Conservation (phyloP, 2,888 invertebrate species). For the Hydropsyche betteni region DNA sequence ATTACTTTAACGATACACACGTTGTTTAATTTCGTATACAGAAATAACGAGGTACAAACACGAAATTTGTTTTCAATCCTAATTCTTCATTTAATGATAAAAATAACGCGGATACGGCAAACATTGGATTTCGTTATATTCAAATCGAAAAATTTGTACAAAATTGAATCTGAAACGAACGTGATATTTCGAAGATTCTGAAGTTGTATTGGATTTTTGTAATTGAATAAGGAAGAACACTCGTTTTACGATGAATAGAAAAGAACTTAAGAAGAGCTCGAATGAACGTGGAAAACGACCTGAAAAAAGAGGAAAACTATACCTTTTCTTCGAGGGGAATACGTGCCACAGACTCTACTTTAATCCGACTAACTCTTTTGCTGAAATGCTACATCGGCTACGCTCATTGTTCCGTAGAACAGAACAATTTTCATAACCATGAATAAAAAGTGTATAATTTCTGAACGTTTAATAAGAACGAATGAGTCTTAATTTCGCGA, state of each 20-base stretch:
- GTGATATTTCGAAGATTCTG: background rate
- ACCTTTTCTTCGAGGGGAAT: constrained; percentile 7
- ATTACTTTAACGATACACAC: no score
- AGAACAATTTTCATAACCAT: no score
- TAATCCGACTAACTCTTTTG: constrained; percentile 16
- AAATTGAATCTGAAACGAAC: background rate
- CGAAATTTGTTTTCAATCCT: no score
- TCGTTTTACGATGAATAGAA: constrained; percentile 6
- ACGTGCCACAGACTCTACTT: constrained; percentile 14
- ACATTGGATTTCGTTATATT: background rate
- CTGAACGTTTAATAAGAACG: no score
- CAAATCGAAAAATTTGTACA: background rate
- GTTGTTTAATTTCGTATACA: no score
- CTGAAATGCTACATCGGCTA: constrained; percentile 14
- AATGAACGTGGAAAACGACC: background rate
- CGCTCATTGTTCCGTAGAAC: background rate
- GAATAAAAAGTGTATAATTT: no score
- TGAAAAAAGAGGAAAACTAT: constrained; percentile 6
- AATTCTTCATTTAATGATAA: no score
- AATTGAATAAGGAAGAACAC: constrained; percentile 16
- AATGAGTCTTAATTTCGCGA: no score
- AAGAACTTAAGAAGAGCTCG: background rate
- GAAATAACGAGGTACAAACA: no score
- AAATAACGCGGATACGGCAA: no score
- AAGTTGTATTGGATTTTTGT: constrained; percentile 4